These are phyloP conservation scores for Phaethon lepturus DNA, from an alignment of 2,113 vertebrate species.

Conservation along the genomic window DNA sequence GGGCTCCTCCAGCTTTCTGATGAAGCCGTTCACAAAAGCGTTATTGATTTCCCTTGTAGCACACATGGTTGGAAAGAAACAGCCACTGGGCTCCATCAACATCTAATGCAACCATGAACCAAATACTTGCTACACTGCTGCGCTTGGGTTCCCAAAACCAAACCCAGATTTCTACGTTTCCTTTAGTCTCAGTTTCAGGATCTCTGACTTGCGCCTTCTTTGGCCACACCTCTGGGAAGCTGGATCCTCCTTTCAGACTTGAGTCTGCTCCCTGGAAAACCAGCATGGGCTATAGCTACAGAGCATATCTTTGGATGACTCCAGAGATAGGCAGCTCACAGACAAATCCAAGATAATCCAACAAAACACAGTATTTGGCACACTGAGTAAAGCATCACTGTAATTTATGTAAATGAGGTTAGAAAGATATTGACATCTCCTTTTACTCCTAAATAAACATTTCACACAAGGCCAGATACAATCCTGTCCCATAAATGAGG, in stretches of 20 bases:
- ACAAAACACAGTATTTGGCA: background rate
- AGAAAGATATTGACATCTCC: background rate
- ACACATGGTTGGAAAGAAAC: background rate
- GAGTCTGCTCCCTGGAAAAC: background rate
- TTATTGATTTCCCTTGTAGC: background rate
- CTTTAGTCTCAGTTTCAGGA: background rate
- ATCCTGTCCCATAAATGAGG: background rate
- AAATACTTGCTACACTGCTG: background rate
- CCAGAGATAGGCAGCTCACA: background rate
- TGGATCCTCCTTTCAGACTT: background rate
- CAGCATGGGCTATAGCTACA: background rate
- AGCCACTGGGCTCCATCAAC: background rate
- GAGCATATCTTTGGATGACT: background rate
- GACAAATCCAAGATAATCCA: background rate
- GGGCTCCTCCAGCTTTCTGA: background rate
- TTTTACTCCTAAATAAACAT: background rate
- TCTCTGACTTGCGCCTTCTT: background rate
- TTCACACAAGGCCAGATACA: background rate
- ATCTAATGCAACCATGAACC: background rate
- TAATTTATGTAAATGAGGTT: background rate
- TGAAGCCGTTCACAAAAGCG: background rate
- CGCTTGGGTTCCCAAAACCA: background rate
- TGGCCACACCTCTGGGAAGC: background rate
- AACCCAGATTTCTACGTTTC: background rate
- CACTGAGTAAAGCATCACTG: background rate